phyloP scores from a whole-genome alignment of 2,888 invertebrate species.

The Endomychus coccineus region DNA sequence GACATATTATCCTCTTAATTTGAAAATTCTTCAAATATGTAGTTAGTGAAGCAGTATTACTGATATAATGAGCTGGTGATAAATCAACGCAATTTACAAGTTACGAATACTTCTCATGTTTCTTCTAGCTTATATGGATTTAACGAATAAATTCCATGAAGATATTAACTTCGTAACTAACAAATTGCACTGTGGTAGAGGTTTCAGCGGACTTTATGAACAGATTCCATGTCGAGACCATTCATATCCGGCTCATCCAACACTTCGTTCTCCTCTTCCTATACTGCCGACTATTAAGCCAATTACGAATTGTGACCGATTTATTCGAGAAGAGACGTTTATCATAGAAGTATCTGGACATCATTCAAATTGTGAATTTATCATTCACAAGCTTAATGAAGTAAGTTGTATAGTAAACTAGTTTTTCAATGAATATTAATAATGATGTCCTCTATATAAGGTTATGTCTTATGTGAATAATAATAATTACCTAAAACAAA shows the following conservation, averaged over 20 bases:
- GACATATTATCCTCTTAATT: too few species aligned
- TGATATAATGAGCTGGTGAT: too few species aligned
- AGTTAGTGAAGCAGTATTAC: too few species aligned
- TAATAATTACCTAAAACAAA: too few species aligned
- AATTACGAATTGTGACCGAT: slow-evolving; percentile 25
- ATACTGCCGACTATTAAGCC: background rate
- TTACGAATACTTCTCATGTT: background rate
- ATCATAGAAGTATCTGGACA: slow-evolving; percentile 29
- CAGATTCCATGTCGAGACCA: slow-evolving; percentile 38
- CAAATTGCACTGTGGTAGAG: slow-evolving; percentile 38
- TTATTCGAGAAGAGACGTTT: slow-evolving; percentile 30
- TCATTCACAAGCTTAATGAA: slow-evolving; percentile 20
- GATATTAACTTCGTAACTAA: slow-evolving; percentile 42
- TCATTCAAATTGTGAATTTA: slow-evolving; percentile 23
- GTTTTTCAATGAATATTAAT: too few species aligned
- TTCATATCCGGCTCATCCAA: slow-evolving; percentile 22
- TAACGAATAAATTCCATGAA: slow-evolving; percentile 26
- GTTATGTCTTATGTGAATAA: too few species aligned
- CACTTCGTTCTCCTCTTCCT: slow-evolving; percentile 15
- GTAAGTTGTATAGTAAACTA: too few species aligned
- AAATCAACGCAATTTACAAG: background rate
- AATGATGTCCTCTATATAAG: too few species aligned
- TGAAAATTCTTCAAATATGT: too few species aligned
- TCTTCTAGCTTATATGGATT: slow-evolving; percentile 28
- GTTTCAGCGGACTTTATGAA: slow-evolving; percentile 42